Base-by-base conservation (phyloP, 1,140 invertebrate genomes). In the Holotrichia oblita region DNA sequence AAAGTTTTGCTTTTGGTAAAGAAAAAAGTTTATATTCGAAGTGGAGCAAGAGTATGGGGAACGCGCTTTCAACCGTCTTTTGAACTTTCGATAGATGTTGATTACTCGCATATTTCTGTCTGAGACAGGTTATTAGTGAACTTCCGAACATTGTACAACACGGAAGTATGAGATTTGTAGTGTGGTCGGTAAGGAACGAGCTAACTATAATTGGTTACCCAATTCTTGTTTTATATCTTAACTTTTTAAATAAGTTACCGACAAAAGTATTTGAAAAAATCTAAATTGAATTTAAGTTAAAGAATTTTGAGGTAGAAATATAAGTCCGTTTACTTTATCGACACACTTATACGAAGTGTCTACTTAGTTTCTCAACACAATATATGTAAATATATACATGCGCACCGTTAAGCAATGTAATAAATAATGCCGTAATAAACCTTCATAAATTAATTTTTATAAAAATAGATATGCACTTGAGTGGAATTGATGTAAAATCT, bases 1-100 rank as follows among this genome's bases (percentile, higher is more conserved):
- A 48, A 48, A 48, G 44, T 48, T 48, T 6, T 48, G 3, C 44
- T n/a, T 48, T 48, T 48, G 44, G n/a, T 4, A 48, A 48, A n/a
- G 44, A 48, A 48, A 48, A 12, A 48, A 48, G 44, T 48, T 48
- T 48, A 48, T 48, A 14, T 48, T n/a, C 12, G 12, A 48, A 48
- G 44, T 48, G 44, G 44, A 3, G 41, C 8, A 7, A 42, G 41
- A 7, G 44, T n/a, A 8, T 0, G n/a, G 12, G 44, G n/a, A 3
- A n/a, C 8, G 44, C 44, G 44, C 44, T 48, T 48, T 48, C 44
- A 48, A 48, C 12, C 6, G 44, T 4, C 44, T 48, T 48, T n/a
- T 48, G 44, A 48, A 48, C 44, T 48, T 48, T 48, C 44, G 44
- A 48, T 48, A n/a, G 44, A 48, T 48, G 44, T 3, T 48, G 44